Conservation (phyloP, 2,113 vertebrate species). For the Crocuta crocuta region DNA sequence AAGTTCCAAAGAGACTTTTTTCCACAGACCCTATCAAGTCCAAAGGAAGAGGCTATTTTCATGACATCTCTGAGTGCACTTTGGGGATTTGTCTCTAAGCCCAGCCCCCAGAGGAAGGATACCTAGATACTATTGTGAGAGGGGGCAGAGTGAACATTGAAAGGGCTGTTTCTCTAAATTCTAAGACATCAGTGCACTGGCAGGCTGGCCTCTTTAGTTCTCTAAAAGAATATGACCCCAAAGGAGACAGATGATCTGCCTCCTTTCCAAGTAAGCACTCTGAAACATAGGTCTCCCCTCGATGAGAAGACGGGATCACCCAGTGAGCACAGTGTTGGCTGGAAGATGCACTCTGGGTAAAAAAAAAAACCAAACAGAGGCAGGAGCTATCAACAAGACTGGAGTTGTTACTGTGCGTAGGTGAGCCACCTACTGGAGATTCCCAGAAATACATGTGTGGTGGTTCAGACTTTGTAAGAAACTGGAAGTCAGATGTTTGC, state of each 20-base stretch:
- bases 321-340: background rate
- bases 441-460: background rate
- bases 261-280: background rate
- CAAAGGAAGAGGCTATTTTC: background rate
- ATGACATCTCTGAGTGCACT: background rate
- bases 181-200: background rate
- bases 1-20: background rate
- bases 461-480: background rate
- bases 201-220: background rate
- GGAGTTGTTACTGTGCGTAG: background rate
- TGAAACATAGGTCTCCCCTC: background rate
- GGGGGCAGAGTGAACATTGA: background rate
- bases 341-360: background rate
- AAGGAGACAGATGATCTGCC: background rate
- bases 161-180: background rate
- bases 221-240: background rate
- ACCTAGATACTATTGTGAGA: background rate
- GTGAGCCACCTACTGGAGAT: slow-evolving; percentile 36
- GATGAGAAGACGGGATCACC: background rate
- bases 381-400: background rate
- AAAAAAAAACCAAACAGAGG: too few relatives aligned
- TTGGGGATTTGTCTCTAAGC: background rate
- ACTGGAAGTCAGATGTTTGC: background rate
- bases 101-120: too few relatives aligned
- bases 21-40: background rate